These are phyloP conservation scores for Ariolimax columbianus DNA, from an alignment of 2,888 invertebrate genomes.

Conservation along the genomic window DNA sequence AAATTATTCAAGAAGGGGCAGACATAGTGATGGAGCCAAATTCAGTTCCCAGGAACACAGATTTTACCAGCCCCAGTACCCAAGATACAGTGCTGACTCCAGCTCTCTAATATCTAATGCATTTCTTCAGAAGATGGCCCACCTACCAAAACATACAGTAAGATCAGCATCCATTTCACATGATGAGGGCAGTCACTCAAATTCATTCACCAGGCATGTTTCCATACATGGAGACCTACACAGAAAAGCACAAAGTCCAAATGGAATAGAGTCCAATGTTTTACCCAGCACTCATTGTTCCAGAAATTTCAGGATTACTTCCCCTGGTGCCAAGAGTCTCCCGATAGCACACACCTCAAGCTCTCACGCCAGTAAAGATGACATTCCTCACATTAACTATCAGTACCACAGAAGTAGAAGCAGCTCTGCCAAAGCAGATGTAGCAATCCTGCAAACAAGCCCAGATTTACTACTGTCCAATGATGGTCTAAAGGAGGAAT, in stretches of 20 bases:
- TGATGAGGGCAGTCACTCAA: neutral
- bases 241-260: neutral
- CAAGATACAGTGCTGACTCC: slow-evolving; percentile 27
- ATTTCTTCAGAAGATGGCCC: slow-evolving; percentile 35
- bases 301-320: neutral
- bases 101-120: slow-evolving; percentile 20
- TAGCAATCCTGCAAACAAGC: neutral
- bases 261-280: neutral
- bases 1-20: neutral
- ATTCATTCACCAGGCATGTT: neutral
- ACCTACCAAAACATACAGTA: neutral
- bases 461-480: slow-evolving; percentile 31
- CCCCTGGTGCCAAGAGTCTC: neutral
- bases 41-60: slow-evolving; percentile 4
- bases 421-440: neutral
- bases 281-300: neutral
- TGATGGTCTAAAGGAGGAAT: neutral
- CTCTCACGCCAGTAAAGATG: neutral
- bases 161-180: slow-evolving; percentile 7
- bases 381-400: neutral
- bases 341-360: neutral
- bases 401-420: neutral
- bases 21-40: slow-evolving; percentile 19
- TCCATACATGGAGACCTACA: neutral
- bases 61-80: neutral